A percentile compares a stretch with the other conserved stretches of the same genome.
phyloP scores from a whole-genome alignment of 2,797 vertebrate genomes.

The Rhinichthys osculus region DNA sequence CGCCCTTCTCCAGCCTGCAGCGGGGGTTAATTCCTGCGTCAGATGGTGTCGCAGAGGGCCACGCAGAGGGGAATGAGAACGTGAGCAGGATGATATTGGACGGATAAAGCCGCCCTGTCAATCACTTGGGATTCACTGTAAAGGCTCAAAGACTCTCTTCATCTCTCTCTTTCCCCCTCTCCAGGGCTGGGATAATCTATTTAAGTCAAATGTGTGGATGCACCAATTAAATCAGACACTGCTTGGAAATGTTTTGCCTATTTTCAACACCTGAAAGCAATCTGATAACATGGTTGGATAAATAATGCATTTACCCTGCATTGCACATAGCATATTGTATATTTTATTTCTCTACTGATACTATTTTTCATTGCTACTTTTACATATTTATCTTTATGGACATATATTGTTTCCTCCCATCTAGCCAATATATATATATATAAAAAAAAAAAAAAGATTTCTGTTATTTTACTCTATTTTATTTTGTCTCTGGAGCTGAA shows the following conservation, averaged over 20 bases:
- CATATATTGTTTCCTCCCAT: background rate
- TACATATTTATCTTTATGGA: too few species aligned
- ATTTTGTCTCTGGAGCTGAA: background rate
- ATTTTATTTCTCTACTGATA: background rate
- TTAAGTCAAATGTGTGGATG: slow-evolving; percentile 54
- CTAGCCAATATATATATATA: background rate
- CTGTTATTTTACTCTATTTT: background rate
- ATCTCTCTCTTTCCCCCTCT: background rate
- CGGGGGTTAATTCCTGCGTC: slow-evolving; percentile 83
- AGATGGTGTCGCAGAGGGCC: slow-evolving; percentile 75
- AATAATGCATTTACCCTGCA: background rate
- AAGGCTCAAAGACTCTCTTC: slow-evolving; percentile 52
- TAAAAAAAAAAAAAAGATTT: too few species aligned
- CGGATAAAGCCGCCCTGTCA: slow-evolving; percentile 83
- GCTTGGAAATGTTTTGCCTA: background rate
- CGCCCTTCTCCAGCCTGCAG: slow-evolving; percentile 78
- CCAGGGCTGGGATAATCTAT: slow-evolving; percentile 23
- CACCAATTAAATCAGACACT: slow-evolving; percentile 35
- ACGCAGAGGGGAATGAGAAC: slow-evolving; percentile 80
- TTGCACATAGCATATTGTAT: background rate
- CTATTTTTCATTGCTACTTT: background rate
- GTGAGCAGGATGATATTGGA: slow-evolving; percentile 82
- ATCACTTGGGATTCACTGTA: slow-evolving; percentile 69
- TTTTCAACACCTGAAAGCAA: slow-evolving; percentile 23
- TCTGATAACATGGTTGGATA: slow-evolving; percentile 14